phyloP scores from a whole-genome alignment of 2,797 vertebrate genomes.

The Gallinago solitaria region DNA sequence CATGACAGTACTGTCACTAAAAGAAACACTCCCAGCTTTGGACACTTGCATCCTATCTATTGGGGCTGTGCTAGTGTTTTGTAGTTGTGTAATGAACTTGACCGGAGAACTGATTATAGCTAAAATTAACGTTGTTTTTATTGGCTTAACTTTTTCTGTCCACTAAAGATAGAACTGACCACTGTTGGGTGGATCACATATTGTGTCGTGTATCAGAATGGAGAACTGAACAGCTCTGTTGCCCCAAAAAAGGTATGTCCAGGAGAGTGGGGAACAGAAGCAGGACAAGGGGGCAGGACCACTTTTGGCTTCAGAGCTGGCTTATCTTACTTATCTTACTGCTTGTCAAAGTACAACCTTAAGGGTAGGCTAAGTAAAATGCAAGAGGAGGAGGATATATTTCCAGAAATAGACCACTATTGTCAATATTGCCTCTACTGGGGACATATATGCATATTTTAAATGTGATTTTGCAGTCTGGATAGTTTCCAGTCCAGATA shows the following conservation, averaged over 20 bases:
- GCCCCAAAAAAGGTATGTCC: neutral
- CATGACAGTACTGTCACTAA: neutral
- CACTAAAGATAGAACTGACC: neutral
- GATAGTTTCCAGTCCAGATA: neutral
- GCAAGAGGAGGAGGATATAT: neutral
- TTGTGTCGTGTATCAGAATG: neutral
- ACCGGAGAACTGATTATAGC: neutral
- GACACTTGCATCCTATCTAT: neutral
- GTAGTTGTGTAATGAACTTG: neutral
- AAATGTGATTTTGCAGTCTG: neutral
- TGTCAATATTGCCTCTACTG: neutral
- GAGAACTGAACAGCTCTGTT: neutral
- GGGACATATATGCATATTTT: neutral
- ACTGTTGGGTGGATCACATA: neutral
- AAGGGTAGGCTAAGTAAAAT: neutral
- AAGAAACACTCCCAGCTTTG: neutral
- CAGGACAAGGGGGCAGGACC: neutral
- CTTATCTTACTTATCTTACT: neutral
- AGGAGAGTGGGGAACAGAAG: neutral
- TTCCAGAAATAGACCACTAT: neutral
- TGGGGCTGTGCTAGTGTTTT: fast-evolving
- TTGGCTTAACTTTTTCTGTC: neutral
- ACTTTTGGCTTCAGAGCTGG: neutral
- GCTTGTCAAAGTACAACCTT: neutral
- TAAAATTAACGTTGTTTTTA: neutral